Conservation (phyloP, 2,888 invertebrate genomes). For the Microdon myrmicae region DNA sequence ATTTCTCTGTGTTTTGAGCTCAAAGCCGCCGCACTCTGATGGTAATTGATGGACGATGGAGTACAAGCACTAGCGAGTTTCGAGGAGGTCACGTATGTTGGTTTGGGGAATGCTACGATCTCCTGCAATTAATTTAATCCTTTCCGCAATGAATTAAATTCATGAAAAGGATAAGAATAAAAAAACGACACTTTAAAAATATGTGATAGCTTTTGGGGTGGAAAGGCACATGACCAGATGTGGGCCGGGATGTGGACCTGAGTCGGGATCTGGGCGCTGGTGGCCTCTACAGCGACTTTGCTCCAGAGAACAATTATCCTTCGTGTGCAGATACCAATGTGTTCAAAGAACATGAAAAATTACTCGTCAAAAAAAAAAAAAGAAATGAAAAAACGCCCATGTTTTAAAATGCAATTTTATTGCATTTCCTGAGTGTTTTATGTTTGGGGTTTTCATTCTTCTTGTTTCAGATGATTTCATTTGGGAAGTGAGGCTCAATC, state of each 20-base stretch:
- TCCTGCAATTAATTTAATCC: constrained; percentile 47
- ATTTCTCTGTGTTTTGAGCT: constrained; percentile 34
- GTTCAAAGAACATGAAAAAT: constrained; percentile 24
- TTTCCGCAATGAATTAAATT: constrained; percentile 42
- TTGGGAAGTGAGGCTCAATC: no score
- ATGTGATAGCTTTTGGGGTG: not conserved
- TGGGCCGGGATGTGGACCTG: no score
- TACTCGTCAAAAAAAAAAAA: not conserved
- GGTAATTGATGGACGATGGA: constrained; percentile 38
- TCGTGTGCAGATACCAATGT: constrained; percentile 18
- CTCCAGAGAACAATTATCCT: constrained; percentile 25
- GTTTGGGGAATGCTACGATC: constrained; percentile 27
- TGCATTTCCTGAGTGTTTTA: constrained; percentile 3
- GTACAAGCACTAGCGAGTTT: constrained; percentile 23
- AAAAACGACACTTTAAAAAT: constrained; percentile 11
- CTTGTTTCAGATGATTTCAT: no score
- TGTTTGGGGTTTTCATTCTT: not conserved
- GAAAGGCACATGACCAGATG: no score
- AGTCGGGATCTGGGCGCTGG: no score
- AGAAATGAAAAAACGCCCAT: constrained; percentile 1
- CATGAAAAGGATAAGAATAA: constrained; percentile 7
- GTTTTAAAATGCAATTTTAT: not conserved
- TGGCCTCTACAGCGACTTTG: constrained; percentile 25
- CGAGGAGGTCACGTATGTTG: constrained; percentile 1
- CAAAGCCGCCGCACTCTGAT: constrained; percentile 28